These are phyloP conservation scores for Amphiduros pacificus DNA, from an alignment of 2,888 invertebrate genomes.

Conservation along the genomic window DNA sequence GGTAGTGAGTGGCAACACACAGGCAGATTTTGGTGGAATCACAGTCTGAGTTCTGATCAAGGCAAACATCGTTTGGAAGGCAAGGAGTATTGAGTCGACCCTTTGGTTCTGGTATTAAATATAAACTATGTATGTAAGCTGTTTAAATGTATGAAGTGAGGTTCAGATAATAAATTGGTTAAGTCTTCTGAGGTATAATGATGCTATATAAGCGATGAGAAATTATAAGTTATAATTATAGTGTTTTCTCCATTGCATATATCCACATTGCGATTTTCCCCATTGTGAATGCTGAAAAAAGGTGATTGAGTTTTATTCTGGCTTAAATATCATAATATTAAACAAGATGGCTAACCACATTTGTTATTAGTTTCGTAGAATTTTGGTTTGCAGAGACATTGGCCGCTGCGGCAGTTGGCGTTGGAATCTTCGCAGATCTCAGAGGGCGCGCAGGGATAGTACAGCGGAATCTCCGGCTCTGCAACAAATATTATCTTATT, in stretches of 20 bases:
- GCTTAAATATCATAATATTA: too few relatives aligned
- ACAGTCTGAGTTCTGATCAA: conserved; percentile 18
- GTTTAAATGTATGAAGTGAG: not conserved
- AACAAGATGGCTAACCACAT: conserved; percentile 28
- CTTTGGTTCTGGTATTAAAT: conserved; percentile 12
- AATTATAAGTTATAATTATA: too few relatives aligned
- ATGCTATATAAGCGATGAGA: too few relatives aligned
- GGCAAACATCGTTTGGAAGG: conserved; percentile 19
- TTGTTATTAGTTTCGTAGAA: conserved; percentile 17
- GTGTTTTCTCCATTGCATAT: too few relatives aligned
- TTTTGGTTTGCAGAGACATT: conserved; percentile 23
- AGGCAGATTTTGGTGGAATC: conserved; percentile 20
- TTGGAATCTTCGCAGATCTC: conserved; percentile 28
- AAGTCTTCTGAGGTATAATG: too few relatives aligned
- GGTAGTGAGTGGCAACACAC: conserved; percentile 17
- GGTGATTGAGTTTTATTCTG: not conserved
- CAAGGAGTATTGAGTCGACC: conserved; percentile 26
- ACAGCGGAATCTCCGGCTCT: conserved; percentile 24
- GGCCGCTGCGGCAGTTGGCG: conserved; percentile 23
- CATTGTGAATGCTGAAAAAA: too few relatives aligned
- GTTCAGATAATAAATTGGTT: too few relatives aligned
- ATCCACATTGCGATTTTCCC: too few relatives aligned
- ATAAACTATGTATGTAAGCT: too few relatives aligned
- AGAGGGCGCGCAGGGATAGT: conserved; percentile 21
- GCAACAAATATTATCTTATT: too few relatives aligned